These are phyloP conservation scores for Cosmopolites sordidus DNA, from an alignment of 2,888 invertebrate genomes.

Conservation along the genomic window DNA sequence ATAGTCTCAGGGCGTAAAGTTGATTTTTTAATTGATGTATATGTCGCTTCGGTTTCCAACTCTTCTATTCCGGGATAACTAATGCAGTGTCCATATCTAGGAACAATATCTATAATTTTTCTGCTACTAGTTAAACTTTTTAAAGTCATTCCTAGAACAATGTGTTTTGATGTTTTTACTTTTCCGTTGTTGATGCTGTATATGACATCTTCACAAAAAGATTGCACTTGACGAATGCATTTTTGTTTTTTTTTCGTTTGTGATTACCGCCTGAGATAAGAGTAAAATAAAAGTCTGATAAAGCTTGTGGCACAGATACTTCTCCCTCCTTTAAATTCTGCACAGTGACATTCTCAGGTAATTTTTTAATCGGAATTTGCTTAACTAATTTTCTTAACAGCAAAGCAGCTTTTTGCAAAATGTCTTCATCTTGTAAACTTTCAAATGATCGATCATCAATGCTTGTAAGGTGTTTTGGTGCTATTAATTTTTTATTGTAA, in stretches of 20 bases:
- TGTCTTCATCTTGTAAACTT: no score
- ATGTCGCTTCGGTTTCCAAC: no score
- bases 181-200: constrained; percentile 12
- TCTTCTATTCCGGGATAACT: no score
- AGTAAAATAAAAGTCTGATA: constrained; percentile 25
- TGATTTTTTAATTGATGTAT: constrained; percentile 11
- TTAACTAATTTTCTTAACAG: constrained; percentile 28
- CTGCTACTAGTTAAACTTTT: no score
- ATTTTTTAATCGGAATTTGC: constrained; percentile 31
- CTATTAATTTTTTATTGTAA: constrained; percentile 33
- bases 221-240: constrained; percentile 10
- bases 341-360: constrained; percentile 29
- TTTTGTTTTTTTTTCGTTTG: constrained; percentile 14
- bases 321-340: constrained; percentile 26
- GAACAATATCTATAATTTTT: constrained; percentile 23
- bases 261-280: constrained; percentile 17
- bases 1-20: constrained; percentile 12
- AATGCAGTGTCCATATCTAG: constrained; percentile 22
- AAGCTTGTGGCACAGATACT: constrained; percentile 23
- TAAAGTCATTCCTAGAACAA: no score
- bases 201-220: constrained; percentile 12
- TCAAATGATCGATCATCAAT: constrained; percentile 28
- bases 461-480: constrained; percentile 26
- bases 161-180: no score
- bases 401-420: no score